phyloP scores from a whole-genome alignment of 2,113 vertebrate species.

The Numenius arquata region DNA sequence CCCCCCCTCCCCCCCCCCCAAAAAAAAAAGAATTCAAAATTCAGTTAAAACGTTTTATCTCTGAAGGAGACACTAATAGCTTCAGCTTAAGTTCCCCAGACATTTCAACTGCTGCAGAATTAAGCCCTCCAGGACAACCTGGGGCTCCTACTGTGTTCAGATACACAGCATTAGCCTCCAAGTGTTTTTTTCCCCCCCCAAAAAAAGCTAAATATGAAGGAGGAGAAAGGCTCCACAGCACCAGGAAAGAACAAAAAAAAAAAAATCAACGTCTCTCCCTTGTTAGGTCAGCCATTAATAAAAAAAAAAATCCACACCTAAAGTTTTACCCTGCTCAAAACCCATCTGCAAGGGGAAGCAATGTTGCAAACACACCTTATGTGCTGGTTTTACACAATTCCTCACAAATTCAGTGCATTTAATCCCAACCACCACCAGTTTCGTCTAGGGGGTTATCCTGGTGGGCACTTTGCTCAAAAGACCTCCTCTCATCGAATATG shows the following conservation, averaged over 20 bases:
- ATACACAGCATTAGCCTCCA: neutral
- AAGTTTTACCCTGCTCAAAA: neutral
- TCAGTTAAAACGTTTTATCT: neutral
- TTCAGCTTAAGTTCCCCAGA: neutral
- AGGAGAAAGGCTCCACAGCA: neutral
- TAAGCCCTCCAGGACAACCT: neutral
- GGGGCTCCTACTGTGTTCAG: neutral
- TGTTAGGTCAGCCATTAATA: neutral
- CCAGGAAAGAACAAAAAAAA: neutral
- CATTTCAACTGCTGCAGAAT: neutral
- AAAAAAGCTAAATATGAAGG: neutral
- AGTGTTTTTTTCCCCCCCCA: neutral
- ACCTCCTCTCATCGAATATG: neutral
- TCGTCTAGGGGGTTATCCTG: neutral
- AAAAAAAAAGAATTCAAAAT: neutral
- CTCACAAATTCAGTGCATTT: neutral
- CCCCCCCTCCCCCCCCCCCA: no score
- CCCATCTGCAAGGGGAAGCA: neutral
- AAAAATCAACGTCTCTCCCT: neutral
- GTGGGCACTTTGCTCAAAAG: neutral
- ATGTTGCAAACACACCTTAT: accelerated
- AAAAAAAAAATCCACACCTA: neutral
- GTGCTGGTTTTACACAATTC: neutral
- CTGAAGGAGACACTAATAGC: neutral
- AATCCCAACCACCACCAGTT: neutral